phyloP scores from a whole-genome alignment of 2,888 invertebrate species.

The Conus canariensis region DNA sequence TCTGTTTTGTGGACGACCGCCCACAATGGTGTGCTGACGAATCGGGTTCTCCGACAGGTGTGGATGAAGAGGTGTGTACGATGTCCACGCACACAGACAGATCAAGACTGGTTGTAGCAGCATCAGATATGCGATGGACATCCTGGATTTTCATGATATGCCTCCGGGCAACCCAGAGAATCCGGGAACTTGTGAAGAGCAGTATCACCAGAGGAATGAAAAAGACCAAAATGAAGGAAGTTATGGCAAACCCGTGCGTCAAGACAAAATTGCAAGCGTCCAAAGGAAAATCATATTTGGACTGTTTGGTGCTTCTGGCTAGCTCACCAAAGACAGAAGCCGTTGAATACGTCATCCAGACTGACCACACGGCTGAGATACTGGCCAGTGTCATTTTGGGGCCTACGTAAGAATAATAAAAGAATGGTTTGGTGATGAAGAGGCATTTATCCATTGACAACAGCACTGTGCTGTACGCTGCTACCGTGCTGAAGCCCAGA shows the following conservation, averaged over 20 bases:
- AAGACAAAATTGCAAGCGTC: conserved; percentile 59
- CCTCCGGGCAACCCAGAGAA: conserved; percentile 56
- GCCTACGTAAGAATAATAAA: conserved; percentile 56
- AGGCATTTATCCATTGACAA: conserved; percentile 63
- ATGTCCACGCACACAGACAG: background rate
- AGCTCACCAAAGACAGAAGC: conserved; percentile 55
- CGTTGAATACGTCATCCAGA: conserved; percentile 54
- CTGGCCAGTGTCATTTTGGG: conserved; percentile 46
- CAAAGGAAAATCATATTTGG: conserved; percentile 44
- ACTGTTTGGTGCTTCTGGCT: conserved; percentile 50
- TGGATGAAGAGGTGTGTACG: background rate
- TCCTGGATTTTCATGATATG: conserved; percentile 58
- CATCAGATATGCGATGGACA: conserved; percentile 37
- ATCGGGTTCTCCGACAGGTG: background rate
- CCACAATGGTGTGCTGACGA: background rate
- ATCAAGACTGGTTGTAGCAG: background rate
- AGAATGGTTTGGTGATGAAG: conserved; percentile 59
- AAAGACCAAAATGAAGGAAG: conserved; percentile 55
- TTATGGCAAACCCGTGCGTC: conserved; percentile 55
- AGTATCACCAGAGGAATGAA: conserved; percentile 59
- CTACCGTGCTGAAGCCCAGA: conserved; percentile 58
- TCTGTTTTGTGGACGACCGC: background rate
- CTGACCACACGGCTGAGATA: conserved; percentile 54
- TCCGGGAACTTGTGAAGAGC: conserved; percentile 58
- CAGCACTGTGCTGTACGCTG: conserved; percentile 60